A percentile compares a stretch with the other conserved stretches of the same genome.
phyloP scores from a whole-genome alignment of 2,888 invertebrate genomes.

The Cantharis rustica region DNA sequence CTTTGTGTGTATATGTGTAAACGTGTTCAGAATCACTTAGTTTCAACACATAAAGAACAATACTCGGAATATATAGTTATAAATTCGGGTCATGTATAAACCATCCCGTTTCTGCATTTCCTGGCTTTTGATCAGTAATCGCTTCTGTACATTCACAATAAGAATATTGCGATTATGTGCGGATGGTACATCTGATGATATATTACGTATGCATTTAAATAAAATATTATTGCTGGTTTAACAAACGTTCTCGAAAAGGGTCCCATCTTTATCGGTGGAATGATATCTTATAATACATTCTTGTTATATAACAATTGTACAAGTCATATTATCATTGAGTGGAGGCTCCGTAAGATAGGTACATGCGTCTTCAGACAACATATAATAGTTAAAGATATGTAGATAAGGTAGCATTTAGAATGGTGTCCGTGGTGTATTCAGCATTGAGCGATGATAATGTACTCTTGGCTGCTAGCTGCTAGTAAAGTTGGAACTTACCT shows the following conservation, averaged over 20 bases:
- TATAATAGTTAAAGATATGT: constrained; percentile 36
- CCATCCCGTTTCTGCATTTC: constrained; percentile 36
- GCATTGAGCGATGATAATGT: constrained; percentile 43
- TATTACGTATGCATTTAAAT: not conserved
- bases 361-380: constrained; percentile 41
- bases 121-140: constrained; percentile 30
- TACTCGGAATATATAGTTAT: constrained; percentile 50
- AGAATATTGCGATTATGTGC: not conserved
- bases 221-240: not conserved
- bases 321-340: constrained; percentile 32
- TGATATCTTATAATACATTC: constrained; percentile 8
- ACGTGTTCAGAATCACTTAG: constrained; percentile 51
- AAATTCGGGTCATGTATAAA: constrained; percentile 48
- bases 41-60: constrained; percentile 52
- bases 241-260: constrained; percentile 1
- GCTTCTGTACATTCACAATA: constrained; percentile 14
- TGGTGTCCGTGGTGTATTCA: constrained; percentile 45
- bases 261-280: not conserved
- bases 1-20: constrained; percentile 39
- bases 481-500: constrained; percentile 37
- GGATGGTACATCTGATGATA: not conserved
- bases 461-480: constrained; percentile 30
- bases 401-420: constrained; percentile 41
- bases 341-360: constrained; percentile 39
- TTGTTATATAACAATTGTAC: constrained; percentile 29